Evolutionary conservation across 2,888 invertebrate genomes (phyloP).

Genomic region (Nudaria mundana): DNA sequence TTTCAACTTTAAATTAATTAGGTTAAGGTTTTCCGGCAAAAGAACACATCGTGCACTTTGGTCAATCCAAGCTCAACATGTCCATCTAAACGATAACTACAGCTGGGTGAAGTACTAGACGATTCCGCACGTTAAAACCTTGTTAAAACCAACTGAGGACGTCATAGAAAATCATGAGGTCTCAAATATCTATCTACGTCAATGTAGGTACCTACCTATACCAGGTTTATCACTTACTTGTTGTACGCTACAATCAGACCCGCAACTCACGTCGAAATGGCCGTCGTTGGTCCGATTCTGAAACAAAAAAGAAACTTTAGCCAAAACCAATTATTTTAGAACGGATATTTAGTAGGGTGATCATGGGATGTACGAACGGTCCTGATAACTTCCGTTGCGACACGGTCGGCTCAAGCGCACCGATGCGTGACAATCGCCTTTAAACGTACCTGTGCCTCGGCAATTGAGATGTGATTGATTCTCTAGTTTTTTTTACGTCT

Average conservation of each 20-base stretch:
- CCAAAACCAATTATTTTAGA: conserved; percentile 7
- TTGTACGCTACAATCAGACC: conserved; percentile 85
- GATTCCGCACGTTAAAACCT: no score
- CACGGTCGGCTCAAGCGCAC: conserved; percentile 52
- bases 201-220: no score
- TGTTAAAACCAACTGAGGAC: no score
- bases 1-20: no score
- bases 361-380: conserved; percentile 47
- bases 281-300: conserved; percentile 87
- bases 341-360: conserved; percentile 32
- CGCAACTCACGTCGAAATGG: conserved; percentile 86
- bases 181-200: no score
- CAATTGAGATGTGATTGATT: conserved; percentile 38
- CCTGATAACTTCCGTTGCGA: conserved; percentile 61
- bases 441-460: conserved; percentile 42
- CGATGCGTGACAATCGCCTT: conserved; percentile 52
- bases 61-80: no score
- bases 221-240: conserved; percentile 84
- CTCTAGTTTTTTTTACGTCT: conserved; percentile 5
- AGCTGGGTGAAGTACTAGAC: no score
- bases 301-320: conserved; percentile 18
- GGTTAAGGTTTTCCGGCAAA: no score
- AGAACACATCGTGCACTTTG: no score
- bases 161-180: no score
- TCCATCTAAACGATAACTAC: no score